phyloP scores from a whole-genome alignment of 2,888 invertebrate species.

The Yponomeuta cagnagella region DNA sequence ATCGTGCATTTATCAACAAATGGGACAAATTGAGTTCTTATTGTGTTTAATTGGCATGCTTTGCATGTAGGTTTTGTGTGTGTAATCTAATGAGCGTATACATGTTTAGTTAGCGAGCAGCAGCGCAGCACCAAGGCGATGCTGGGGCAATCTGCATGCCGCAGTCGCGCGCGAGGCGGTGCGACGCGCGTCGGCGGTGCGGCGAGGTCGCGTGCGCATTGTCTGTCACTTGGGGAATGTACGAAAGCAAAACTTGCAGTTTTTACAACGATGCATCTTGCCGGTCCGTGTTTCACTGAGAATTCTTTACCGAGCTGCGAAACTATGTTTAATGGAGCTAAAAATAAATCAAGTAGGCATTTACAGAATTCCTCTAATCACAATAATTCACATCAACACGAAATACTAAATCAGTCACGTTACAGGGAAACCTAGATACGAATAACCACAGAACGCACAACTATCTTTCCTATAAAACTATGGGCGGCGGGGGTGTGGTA shows the following conservation, averaged over 20 bases:
- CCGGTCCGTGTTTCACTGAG: slow-evolving; percentile 17
- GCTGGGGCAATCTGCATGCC: neutral
- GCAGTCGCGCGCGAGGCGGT: neutral
- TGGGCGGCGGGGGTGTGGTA: too few species aligned
- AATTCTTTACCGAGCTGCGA: slow-evolving; percentile 12
- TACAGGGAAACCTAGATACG: neutral
- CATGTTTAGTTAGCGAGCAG: slow-evolving; percentile 1
- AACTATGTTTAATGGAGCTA: slow-evolving; percentile 7
- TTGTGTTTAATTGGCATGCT: too few species aligned
- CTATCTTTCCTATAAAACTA: too few species aligned
- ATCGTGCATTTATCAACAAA: neutral
- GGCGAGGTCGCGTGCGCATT: slow-evolving; percentile 16
- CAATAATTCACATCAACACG: slow-evolving; percentile 7
- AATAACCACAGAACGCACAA: too few species aligned
- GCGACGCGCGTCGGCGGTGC: slow-evolving; percentile 5
- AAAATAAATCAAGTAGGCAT: slow-evolving; percentile 4
- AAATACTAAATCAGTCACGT: neutral
- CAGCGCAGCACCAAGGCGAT: neutral
- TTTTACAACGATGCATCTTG: slow-evolving; percentile 15
- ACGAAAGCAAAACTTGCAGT: slow-evolving; percentile 20
- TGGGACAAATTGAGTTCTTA: neutral
- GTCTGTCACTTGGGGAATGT: slow-evolving; percentile 17
- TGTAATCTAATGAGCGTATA: neutral
- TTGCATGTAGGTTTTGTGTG: neutral
- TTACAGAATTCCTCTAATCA: slow-evolving; percentile 5